Conservation (phyloP, 2,888 invertebrate species). For the Lasius fuliginosus region DNA sequence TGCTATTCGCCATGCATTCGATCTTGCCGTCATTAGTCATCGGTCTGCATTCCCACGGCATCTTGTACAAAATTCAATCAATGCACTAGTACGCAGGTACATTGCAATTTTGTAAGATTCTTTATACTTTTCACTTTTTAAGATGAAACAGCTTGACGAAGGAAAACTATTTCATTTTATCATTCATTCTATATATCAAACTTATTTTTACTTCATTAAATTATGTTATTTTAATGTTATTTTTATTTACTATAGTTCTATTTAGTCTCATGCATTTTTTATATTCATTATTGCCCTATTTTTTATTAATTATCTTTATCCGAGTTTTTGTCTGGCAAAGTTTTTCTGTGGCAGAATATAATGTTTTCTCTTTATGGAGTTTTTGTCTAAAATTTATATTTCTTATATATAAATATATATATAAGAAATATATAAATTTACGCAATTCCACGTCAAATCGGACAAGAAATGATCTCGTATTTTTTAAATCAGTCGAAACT, state of each 20-base stretch:
- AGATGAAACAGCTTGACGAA: not conserved
- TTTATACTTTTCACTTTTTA: slow-evolving; percentile 44
- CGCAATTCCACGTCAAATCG: no score
- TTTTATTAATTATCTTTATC: slow-evolving; percentile 3
- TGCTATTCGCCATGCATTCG: slow-evolving; percentile 44
- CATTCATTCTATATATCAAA: slow-evolving; percentile 10
- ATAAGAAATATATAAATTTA: no score
- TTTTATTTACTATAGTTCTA: not conserved
- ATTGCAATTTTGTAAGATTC: slow-evolving; percentile 65
- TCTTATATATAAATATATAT: not conserved
- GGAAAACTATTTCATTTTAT: not conserved
- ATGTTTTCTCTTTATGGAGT: not conserved
- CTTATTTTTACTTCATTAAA: not conserved
- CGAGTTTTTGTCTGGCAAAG: not conserved
- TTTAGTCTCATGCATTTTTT: not conserved
- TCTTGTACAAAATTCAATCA: slow-evolving; percentile 79
- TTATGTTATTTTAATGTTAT: not conserved
- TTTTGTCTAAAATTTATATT: not conserved
- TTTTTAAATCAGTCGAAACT: no score
- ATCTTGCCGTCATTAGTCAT: slow-evolving; percentile 30
- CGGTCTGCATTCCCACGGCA: slow-evolving; percentile 54
- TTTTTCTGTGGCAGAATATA: not conserved
- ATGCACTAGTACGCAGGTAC: slow-evolving; percentile 76
- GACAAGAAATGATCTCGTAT: no score
- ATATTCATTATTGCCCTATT: not conserved